Evolutionary conservation across 2,113 vertebrate genomes (phyloP), one percentile per base, ranked within the genome.

Genomic region (Pteropus alecto): DNA sequence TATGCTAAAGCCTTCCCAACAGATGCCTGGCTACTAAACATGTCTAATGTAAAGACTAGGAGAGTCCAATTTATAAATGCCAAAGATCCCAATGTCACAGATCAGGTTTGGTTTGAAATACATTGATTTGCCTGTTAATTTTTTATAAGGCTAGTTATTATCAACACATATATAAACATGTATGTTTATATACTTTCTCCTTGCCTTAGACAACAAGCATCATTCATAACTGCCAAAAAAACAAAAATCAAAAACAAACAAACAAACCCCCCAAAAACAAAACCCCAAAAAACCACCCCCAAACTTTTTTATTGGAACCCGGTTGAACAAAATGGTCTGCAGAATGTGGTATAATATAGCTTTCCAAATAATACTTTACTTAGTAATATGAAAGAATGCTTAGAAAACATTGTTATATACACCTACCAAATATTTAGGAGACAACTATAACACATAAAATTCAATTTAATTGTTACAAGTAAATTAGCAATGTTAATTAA

Each of bases 61-160:
- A 82, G 33, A 96, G 33, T 84, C 11, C 71, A 90, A 85, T 76
- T 70, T 88, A 24, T 90, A 94, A 94, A 93, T 87, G 30, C 33
- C 54, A 54, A 82, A 51, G 28, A 89, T 35, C 54, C 22, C 30
- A 94, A 92, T 46, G 46, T 35, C 61, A 94, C 12, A 78, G 4
- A 86, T 81, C 54, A 97, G 33, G 28, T 91, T 71, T 88, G 56
- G 58, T 65, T 84, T 94, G 73, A 92, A 87, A 96, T n/a, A 92
- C 1, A 86, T 10, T 61, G 33, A 91, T 61, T 68, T 60, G 26
- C 43, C 43, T 94, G 3, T 63, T 38, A 67, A 71, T 67, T 87
- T 93, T 85, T 87, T 61, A n/a, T 70, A 88, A 88, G 22, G 43
- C 33, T 77, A 43, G 2, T 73, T 74, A 94, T 85, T 92, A 5